Percentiles rank a stretch among this genome's conserved stretches.
phyloP scores from a whole-genome alignment of 1,140 invertebrate genomes.

The Halictus rubicundus region DNA sequence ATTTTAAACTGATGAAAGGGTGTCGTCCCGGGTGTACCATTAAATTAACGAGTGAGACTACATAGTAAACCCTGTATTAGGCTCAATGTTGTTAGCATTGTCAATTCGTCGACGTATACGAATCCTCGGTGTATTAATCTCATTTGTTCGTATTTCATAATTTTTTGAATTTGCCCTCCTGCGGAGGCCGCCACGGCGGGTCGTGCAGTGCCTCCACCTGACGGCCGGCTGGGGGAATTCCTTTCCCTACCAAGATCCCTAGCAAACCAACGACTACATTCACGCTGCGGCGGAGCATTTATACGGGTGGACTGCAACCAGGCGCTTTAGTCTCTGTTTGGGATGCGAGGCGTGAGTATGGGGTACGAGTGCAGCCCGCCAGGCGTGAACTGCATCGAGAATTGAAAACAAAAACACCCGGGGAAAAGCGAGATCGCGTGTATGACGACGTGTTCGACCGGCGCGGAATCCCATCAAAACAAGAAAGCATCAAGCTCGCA shows the following conservation, averaged over 20 bases:
- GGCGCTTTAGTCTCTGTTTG: constrained; percentile 75
- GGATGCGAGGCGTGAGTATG: constrained; percentile 72
- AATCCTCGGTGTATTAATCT: too few relatives aligned
- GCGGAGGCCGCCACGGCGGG: background rate
- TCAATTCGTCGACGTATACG: too few relatives aligned
- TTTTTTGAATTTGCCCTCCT: too few relatives aligned
- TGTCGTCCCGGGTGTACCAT: too few relatives aligned
- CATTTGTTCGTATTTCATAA: too few relatives aligned
- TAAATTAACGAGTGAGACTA: too few relatives aligned
- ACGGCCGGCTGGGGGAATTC: background rate
- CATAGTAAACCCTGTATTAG: too few relatives aligned
- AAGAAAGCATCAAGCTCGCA: background rate
- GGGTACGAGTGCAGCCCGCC: constrained; percentile 57
- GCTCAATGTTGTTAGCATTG: too few relatives aligned
- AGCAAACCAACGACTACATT: constrained; percentile 24
- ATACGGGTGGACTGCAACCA: constrained; percentile 73
- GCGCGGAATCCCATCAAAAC: background rate
- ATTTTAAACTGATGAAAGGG: too few relatives aligned
- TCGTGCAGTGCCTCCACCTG: background rate
- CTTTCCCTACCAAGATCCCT: background rate
- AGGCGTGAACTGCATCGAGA: constrained; percentile 43
- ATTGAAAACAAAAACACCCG: constrained; percentile 25
- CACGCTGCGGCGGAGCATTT: constrained; percentile 64
- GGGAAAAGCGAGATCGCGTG: too few relatives aligned
- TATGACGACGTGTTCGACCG: too few relatives aligned